Base-by-base conservation (phyloP, 2,113 vertebrate genomes). In the Oryzias melastigma region DNA sequence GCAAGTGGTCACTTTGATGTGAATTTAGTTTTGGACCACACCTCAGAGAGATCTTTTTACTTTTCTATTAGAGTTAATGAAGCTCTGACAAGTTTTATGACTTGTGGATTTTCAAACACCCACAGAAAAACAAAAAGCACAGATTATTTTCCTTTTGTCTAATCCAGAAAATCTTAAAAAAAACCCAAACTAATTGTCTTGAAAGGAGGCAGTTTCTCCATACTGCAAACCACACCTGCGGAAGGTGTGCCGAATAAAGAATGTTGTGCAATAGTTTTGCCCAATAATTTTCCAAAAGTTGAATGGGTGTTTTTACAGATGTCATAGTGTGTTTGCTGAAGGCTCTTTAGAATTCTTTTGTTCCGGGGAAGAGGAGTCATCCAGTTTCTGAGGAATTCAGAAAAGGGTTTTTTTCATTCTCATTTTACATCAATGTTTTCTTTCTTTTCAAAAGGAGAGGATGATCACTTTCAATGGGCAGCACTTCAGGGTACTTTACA, bases 241-340 rank as follows among this genome's bases (percentile, higher is more conserved):
- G 62, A 62, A 78, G 71, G 77, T 35, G 68, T 72, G 68, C 73
- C 76, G 64, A 59, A 83, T 70, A 81, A 77, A 66, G 51, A 6
- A 56, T 71, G 22, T 75, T 73, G 68, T 20, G n/a, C 75, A 85
- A 82, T 7, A 35, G 12, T 40, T 60, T 63, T 47, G 47, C 52
- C 27, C 66, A 62, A 58, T 52, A 54, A 67, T 59, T 55, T 24
- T 78, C 49, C 13, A 49, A 73, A 73, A 47, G 43, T 49, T 20
- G 43, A 72, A 60, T 68, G 67, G 48, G 55, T 66, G 25, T 65
- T 64, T 73, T 56, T n/a, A 46, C 16, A 1, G 18, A 50, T 41
- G 22, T 69, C 22, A 54, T 20, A 44, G 0, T 13, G 42, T 61
- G 8, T 29, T 58, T 64, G 8, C 50, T 46, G 43, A 27, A 7